phyloP scores from a whole-genome alignment of 2,888 invertebrate genomes.

The Heteromyza rotundicornis region DNA sequence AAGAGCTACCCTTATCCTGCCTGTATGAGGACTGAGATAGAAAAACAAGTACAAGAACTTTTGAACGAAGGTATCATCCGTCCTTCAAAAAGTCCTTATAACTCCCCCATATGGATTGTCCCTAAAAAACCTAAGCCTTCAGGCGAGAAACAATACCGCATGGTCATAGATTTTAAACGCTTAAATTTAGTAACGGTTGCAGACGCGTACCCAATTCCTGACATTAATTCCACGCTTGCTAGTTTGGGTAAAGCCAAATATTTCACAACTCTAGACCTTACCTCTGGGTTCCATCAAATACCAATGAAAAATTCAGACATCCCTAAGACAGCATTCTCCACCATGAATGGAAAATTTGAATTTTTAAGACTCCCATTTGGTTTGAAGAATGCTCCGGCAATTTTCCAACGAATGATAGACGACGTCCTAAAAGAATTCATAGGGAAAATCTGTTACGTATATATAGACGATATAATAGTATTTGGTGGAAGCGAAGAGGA shows the following conservation, averaged over 20 bases:
- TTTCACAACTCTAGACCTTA: background rate
- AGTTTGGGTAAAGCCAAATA: background rate
- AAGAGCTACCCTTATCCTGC: slow-evolving; percentile 10
- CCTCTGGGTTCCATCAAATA: slow-evolving; percentile 1
- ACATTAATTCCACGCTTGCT: background rate
- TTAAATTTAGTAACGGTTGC: background rate
- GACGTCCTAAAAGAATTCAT: background rate
- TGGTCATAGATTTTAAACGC: slow-evolving; percentile 1
- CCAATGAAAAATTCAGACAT: slow-evolving; percentile 5
- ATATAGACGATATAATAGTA: slow-evolving; percentile 10
- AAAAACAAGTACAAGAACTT: background rate
- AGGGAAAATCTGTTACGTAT: slow-evolving; percentile 7
- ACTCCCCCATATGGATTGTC: slow-evolving; percentile 19
- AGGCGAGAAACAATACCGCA: background rate
- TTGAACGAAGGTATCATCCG: background rate
- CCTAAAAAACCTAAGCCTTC: background rate
- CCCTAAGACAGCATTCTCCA: slow-evolving; percentile 9
- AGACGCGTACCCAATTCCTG: background rate
- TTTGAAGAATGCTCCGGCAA: slow-evolving; percentile 12
- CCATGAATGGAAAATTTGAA: slow-evolving; percentile 11
- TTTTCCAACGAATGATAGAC: slow-evolving; percentile 13
- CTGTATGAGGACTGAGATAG: background rate
- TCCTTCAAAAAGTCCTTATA: slow-evolving; percentile 15
- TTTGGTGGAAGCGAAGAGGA: background rate
- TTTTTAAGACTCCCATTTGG: slow-evolving; percentile 10